phyloP scores from a whole-genome alignment of 2,888 invertebrate species.

The Cheilosia variabilis region DNA sequence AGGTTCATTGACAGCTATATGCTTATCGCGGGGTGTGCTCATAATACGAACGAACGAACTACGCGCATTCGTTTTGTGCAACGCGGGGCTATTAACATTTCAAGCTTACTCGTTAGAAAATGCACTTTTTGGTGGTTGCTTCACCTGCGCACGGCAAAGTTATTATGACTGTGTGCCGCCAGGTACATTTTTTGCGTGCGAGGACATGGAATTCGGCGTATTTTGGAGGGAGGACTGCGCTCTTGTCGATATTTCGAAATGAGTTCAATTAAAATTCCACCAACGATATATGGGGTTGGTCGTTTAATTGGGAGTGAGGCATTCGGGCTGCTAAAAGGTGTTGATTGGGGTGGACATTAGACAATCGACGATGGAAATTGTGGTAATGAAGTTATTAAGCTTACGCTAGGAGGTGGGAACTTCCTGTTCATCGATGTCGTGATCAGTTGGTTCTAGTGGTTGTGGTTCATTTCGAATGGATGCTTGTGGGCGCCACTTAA shows the following conservation, averaged over 20 bases:
- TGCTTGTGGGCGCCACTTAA: too few relatives aligned
- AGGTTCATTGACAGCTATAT: constrained; percentile 8
- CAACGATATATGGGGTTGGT: background rate
- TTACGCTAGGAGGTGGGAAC: too few relatives aligned
- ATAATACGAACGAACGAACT: background rate
- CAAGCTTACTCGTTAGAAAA: constrained; percentile 12
- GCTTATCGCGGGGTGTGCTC: constrained; percentile 2
- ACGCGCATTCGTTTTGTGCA: constrained; percentile 46
- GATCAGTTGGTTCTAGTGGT: too few relatives aligned
- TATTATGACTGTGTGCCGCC: background rate
- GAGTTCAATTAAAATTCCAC: constrained; percentile 5
- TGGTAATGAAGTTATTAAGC: too few relatives aligned
- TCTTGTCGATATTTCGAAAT: background rate
- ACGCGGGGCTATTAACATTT: constrained; percentile 49
- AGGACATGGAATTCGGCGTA: constrained; percentile 9
- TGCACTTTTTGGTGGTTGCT: background rate
- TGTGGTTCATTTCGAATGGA: too few relatives aligned
- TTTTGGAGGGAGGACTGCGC: background rate
- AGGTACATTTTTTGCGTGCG: background rate
- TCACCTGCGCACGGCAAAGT: constrained; percentile 3
- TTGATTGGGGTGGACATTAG: too few relatives aligned
- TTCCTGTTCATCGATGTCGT: too few relatives aligned
- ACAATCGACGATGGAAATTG: too few relatives aligned
- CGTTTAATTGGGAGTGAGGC: background rate
- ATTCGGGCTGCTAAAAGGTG: background rate